Evolutionary conservation across 1,140 invertebrate genomes (phyloP).

Genomic region (Ips typographus): DNA sequence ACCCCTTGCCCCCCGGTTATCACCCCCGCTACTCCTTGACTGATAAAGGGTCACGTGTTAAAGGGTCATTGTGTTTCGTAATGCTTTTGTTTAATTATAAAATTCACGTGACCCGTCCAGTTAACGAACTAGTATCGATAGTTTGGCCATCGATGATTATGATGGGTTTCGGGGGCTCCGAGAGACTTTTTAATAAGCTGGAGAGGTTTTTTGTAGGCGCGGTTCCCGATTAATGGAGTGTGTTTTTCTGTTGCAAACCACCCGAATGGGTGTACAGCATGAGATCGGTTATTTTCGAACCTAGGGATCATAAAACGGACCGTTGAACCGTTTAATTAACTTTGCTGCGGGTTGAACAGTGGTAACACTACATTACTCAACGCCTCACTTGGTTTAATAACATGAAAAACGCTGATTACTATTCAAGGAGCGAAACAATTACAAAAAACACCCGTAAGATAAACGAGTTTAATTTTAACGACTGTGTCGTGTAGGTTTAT

Average conservation of each 20-base stretch:
- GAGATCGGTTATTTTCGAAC: slow-evolving; percentile 3
- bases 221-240: slow-evolving; percentile 14
- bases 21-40: neutral
- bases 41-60: slow-evolving; percentile 20
- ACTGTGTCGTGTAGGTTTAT: no score
- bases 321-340: no score
- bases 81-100: slow-evolving; percentile 34
- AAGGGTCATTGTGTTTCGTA: slow-evolving; percentile 30
- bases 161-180: slow-evolving; percentile 11
- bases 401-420: no score
- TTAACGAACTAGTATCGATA: slow-evolving; percentile 29
- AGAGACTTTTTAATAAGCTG: slow-evolving; percentile 28
- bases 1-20: neutral
- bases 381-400: no score
- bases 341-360: no score
- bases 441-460: no score
- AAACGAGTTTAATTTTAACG: no score
- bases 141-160: slow-evolving; percentile 16
- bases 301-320: no score
- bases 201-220: slow-evolving; percentile 20
- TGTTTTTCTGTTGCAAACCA: neutral
- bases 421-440: no score
- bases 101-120: slow-evolving; percentile 22
- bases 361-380: no score
- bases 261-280: slow-evolving; percentile 9